These are phyloP conservation scores for Lymantria monacha DNA, from an alignment of 2,888 invertebrate genomes.

Conservation along the genomic window DNA sequence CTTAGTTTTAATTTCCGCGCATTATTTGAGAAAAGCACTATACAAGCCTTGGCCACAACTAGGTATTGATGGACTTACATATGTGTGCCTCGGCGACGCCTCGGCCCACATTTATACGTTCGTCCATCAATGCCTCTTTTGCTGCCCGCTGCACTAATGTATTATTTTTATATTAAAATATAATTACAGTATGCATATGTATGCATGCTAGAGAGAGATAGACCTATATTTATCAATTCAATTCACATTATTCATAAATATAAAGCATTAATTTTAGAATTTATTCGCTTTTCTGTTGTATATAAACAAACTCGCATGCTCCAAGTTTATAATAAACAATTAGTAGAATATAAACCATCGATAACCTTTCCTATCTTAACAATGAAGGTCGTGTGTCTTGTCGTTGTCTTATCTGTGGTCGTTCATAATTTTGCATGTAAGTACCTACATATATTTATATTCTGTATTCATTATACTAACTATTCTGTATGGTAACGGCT, in stretches of 20 bases:
- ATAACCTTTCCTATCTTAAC: constrained; percentile 22
- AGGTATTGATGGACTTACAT: too few species aligned
- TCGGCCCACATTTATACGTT: too few species aligned
- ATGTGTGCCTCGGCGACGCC: too few species aligned
- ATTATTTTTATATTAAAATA: too few species aligned
- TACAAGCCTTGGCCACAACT: too few species aligned
- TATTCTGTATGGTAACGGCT: too few species aligned
- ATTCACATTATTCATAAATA: constrained; percentile 5
- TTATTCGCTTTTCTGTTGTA: constrained; percentile 20
- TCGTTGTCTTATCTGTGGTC: constrained; percentile 26
- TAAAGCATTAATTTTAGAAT: constrained; percentile 12
- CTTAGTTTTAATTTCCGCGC: too few species aligned
- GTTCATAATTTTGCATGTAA: constrained; percentile 28
- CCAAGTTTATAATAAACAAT: constrained; percentile 14
- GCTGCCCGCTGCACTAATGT: too few species aligned
- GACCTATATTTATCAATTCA: constrained; percentile 4
- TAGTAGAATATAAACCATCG: constrained; percentile 9
- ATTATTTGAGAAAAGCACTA: too few species aligned
- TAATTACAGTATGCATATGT: too few species aligned
- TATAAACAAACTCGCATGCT: constrained; percentile 24
- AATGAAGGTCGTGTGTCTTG: constrained; percentile 31
- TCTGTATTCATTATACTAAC: background rate
- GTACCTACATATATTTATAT: constrained; percentile 17
- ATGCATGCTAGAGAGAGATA: background rate
- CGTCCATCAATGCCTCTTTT: too few species aligned